Conservation (phyloP, 2,888 invertebrate species). For the Anorthoa munda region DNA sequence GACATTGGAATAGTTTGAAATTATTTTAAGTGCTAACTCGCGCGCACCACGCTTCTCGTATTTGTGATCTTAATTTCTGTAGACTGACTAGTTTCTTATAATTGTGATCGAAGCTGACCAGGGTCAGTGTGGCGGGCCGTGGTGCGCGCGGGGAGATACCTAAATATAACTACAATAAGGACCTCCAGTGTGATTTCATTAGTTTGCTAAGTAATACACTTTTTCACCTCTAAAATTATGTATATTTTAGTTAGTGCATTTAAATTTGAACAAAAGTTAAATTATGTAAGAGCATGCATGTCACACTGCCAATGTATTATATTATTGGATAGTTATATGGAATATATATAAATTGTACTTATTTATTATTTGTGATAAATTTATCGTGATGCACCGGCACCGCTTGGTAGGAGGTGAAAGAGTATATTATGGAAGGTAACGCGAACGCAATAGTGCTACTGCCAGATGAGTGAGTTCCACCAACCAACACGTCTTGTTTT, state of each 20-base stretch:
- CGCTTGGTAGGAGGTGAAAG: conserved; percentile 71
- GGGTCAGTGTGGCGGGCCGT: conserved; percentile 51
- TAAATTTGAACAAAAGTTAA: conserved; percentile 83
- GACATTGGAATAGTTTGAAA: conserved; percentile 83
- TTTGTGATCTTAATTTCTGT: conserved; percentile 68
- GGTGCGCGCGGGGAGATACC: conserved; percentile 66
- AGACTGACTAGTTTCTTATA: conserved; percentile 70
- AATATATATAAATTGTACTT: conserved; percentile 81
- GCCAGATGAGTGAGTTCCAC: conserved; percentile 72
- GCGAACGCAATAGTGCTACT: conserved; percentile 70
- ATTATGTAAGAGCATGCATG: conserved; percentile 80
- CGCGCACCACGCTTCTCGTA: conserved; percentile 69
- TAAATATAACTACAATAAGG: conserved; percentile 76
- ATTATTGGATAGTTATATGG: conserved; percentile 77
- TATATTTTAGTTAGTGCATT: conserved; percentile 83
- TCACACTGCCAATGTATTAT: conserved; percentile 84
- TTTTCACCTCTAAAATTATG: conserved; percentile 77
- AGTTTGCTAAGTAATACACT: conserved; percentile 75
- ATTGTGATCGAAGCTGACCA: conserved; percentile 63
- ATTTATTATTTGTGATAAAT: conserved; percentile 82
- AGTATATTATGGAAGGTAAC: conserved; percentile 69
- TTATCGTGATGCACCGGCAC: conserved; percentile 63
- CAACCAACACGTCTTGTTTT: conserved; percentile 72
- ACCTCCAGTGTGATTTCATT: conserved; percentile 77
- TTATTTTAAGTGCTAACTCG: conserved; percentile 79